These are phyloP conservation scores for Drosophila grimshawi DNA, from an alignment of 1,140 invertebrate genomes.

Conservation along the genomic window DNA sequence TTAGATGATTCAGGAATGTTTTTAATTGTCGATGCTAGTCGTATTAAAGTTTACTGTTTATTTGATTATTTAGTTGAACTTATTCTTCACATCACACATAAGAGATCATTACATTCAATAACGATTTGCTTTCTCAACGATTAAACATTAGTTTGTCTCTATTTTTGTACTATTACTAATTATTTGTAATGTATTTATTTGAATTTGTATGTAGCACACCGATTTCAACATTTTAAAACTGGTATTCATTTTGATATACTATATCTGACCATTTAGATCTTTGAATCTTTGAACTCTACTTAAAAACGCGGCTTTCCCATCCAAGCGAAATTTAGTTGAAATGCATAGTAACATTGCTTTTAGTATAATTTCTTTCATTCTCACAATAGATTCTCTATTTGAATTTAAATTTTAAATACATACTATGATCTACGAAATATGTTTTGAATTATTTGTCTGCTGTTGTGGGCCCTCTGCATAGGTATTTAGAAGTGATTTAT, in stretches of 20 bases:
- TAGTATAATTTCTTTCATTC: background rate
- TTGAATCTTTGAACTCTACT: conserved; percentile 10
- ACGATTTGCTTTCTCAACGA: conserved; percentile 44
- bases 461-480: background rate
- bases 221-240: conserved; percentile 66
- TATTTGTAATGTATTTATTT: conserved; percentile 58
- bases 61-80: conserved; percentile 24
- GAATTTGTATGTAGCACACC: conserved; percentile 36
- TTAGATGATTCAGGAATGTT: background rate
- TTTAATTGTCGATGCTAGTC: background rate
- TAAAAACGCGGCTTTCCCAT: conserved; percentile 11
- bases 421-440: conserved; percentile 42
- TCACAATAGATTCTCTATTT: conserved; percentile 10
- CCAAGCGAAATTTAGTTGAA: conserved; percentile 37
- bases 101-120: conserved; percentile 46
- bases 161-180: conserved; percentile 31
- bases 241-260: conserved; percentile 17
- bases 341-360: conserved; percentile 67
- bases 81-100: conserved; percentile 18
- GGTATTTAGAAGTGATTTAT: conserved; percentile 13
- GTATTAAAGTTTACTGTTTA: conserved; percentile 1
- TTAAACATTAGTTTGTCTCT: conserved; percentile 43
- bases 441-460: background rate
- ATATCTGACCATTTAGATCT: conserved; percentile 21
- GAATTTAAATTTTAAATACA: conserved; percentile 5